These are phyloP conservation scores for Pristionchus fissidentatus DNA, from an alignment of 2,888 invertebrate genomes.

Conservation along the genomic window DNA sequence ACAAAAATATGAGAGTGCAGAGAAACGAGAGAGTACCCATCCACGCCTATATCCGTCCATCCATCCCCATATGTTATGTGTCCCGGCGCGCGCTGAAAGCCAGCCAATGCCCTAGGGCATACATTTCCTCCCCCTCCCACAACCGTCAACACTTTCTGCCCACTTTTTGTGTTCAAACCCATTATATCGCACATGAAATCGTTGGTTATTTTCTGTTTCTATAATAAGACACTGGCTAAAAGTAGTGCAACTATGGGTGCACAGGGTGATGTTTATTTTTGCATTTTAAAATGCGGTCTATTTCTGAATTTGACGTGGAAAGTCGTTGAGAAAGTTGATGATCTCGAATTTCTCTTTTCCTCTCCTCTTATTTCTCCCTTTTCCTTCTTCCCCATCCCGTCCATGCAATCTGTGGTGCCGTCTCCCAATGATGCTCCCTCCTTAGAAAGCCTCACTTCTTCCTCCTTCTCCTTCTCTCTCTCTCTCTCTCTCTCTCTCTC, in stretches of 20 bases:
- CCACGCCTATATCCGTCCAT: background rate
- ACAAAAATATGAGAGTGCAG: background rate
- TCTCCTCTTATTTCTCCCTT: background rate
- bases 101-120: background rate
- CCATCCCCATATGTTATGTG: slow-evolving; percentile 25
- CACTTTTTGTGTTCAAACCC: background rate
- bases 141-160: too few relatives aligned
- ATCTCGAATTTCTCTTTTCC: background rate
- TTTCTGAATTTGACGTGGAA: background rate
- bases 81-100: background rate
- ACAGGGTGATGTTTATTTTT: background rate
- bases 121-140: background rate
- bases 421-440: background rate
- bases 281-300: background rate
- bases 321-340: background rate
- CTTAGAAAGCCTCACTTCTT: background rate
- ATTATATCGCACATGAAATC: background rate
- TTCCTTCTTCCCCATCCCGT: background rate
- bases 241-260: background rate
- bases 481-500: slow-evolving; percentile 30
- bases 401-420: slow-evolving; percentile 1
- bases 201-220: background rate
- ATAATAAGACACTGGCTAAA: background rate
- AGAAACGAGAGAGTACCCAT: background rate
- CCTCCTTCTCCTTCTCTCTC: background rate